Base-by-base conservation (phyloP, 35 echinoderm and acorn worm genomes). In the Amphiura filiformis region DNA sequence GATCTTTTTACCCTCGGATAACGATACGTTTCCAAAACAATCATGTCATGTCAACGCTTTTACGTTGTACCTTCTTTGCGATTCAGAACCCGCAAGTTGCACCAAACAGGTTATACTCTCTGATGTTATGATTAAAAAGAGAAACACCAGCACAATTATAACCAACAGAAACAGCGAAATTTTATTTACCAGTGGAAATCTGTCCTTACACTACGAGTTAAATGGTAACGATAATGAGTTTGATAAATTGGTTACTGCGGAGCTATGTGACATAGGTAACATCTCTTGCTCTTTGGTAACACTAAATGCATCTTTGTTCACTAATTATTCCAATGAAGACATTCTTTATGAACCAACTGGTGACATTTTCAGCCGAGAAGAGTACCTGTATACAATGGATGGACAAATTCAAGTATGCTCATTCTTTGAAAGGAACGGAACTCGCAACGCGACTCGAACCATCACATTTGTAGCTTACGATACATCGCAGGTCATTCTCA, bases 341-440 rank as follows among this genome's bases (percentile, higher is more conserved):
- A 14, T 84, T 7, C 13, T 37, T 20, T 84, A 65, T 23, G 64
- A 64, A 64, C 56, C 82, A 36, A 84, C 82, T 22, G 82, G 82
- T 52, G 82, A 75, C 14, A 33, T 26, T 0, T 84, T 33, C 56
- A 5, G 3, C 0, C 47, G 35, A 35, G 49, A 75, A 7, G 47
- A 84, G 56, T 84, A 84, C 56, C 61, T 65, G 35, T 52, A 84
- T 1, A 84, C 82, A 0, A 0, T 23, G 13, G 37, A 37, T 36
- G 82, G 82, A 65, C 42, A 84, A 39, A 84, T 84, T 31, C 82
- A 84, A 35, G 56, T 84, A 0, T 84, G 82, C 22, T 84, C 82
- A 14, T 61, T 84, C n/a, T 36, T 37, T 84, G 49, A 84, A 28
- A 52, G 34, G 34, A 84, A 84, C 34, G 82, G 82, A 17, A 84